Percentiles rank a stretch among this genome's conserved stretches.
These are phyloP conservation scores for Tamias sibiricus DNA, from an alignment of 2,113 vertebrate species.

Conservation along the genomic window DNA sequence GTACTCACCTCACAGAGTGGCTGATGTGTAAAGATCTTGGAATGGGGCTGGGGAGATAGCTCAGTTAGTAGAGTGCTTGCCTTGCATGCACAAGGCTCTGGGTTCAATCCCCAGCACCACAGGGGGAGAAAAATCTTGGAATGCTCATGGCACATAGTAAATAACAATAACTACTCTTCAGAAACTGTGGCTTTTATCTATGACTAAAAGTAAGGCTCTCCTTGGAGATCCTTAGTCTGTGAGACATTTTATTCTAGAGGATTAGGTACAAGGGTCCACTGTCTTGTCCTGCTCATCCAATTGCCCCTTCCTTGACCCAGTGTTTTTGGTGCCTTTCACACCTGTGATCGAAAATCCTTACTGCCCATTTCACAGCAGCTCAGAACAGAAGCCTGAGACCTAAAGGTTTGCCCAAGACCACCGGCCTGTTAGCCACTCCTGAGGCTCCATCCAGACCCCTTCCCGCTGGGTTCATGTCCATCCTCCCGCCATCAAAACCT, in stretches of 20 bases:
- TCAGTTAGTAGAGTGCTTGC: too few relatives aligned
- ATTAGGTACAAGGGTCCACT: neutral
- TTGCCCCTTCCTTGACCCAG: neutral
- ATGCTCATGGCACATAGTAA: neutral
- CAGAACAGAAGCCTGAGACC: neutral
- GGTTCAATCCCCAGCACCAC: too few relatives aligned
- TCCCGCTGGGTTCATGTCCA: neutral
- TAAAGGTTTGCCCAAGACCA: neutral
- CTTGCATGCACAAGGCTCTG: too few relatives aligned
- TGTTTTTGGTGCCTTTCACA: neutral
- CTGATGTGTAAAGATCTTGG: neutral
- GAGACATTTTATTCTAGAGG: slow-evolving; percentile 2
- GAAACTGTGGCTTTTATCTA: slow-evolving; percentile 19
- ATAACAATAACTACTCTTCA: neutral
- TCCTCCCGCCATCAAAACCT: neutral
- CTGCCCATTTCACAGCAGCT: neutral
- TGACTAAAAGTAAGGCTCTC: too few relatives aligned
- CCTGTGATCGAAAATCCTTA: neutral
- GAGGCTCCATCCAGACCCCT: neutral
- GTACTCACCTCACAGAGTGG: neutral
- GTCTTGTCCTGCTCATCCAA: neutral
- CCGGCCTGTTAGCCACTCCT: neutral
- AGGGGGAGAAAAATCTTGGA: neutral
- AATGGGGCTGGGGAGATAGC: neutral
- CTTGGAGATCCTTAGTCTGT: neutral